phyloP scores from a whole-genome alignment of 2,113 vertebrate genomes.

The Mystacornis crossleyi region DNA sequence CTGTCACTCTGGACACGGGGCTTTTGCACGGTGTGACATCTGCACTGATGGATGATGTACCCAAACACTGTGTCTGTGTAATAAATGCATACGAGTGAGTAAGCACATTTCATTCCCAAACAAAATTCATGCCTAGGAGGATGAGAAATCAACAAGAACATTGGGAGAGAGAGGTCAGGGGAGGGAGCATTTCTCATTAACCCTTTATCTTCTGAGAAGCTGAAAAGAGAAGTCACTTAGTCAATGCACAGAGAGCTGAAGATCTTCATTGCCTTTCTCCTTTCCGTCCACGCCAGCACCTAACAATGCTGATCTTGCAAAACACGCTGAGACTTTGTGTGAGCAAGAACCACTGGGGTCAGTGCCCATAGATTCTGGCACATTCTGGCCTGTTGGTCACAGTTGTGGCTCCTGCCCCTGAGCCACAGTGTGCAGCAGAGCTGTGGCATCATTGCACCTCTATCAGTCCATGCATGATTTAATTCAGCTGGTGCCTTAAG shows the following conservation, averaged over 20 bases:
- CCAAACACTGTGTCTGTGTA: background rate
- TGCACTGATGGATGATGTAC: constrained; percentile 51
- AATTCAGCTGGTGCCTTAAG: background rate
- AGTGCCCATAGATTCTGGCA: background rate
- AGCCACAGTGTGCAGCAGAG: background rate
- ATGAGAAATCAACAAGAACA: constrained; percentile 21
- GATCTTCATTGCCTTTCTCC: background rate
- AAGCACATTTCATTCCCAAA: constrained; percentile 49
- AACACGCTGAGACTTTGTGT: fast-evolving
- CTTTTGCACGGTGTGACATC: background rate
- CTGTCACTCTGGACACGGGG: background rate
- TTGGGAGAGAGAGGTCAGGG: background rate
- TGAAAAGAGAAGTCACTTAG: background rate
- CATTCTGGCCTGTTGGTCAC: background rate
- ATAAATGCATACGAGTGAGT: constrained; percentile 16
- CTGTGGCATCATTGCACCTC: background rate
- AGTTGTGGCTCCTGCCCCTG: background rate
- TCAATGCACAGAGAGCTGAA: background rate
- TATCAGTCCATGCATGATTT: fast-evolving
- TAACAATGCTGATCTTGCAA: background rate
- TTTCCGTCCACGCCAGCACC: background rate
- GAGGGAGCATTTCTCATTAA: constrained; percentile 12
- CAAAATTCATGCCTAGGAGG: constrained; percentile 37
- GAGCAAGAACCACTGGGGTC: background rate
- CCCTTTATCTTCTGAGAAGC: background rate